Conservation (phyloP, 1,140 invertebrate species). For the Rhyacophila brunnea region DNA sequence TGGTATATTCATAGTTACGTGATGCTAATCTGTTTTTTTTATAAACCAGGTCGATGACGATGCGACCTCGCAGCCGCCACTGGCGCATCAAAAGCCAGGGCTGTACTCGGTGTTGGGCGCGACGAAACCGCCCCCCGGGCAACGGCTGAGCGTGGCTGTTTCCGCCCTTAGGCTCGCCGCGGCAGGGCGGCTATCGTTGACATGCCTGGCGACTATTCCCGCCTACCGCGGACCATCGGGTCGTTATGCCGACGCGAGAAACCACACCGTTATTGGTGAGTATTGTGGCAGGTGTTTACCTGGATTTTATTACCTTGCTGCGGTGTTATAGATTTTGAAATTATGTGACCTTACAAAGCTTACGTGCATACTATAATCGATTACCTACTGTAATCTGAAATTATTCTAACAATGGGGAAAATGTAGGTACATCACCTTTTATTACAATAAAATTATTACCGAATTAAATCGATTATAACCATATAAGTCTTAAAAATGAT, state of each 20-base stretch:
- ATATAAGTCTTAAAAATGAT: no score
- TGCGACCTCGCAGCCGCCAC: slow-evolving; percentile 44
- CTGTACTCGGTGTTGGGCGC: slow-evolving; percentile 38
- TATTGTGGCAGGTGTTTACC: neutral
- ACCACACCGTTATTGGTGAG: slow-evolving; percentile 52
- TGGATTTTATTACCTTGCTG: neutral
- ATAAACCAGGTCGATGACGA: slow-evolving; percentile 31
- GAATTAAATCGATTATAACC: no score
- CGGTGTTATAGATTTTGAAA: no score
- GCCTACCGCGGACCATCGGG: slow-evolving; percentile 52
- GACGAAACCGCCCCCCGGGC: slow-evolving; percentile 28
- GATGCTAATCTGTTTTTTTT: no score
- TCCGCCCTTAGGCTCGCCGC: slow-evolving; percentile 61
- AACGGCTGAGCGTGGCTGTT: slow-evolving; percentile 49
- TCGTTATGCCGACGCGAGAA: slow-evolving; percentile 50
- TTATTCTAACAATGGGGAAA: no score
- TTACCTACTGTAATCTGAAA: no score
- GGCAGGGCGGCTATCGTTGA: slow-evolving; percentile 61
- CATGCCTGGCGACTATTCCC: slow-evolving; percentile 66
- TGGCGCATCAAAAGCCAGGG: slow-evolving; percentile 42
- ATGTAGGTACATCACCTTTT: no score
- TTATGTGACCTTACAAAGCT: no score
- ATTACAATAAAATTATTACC: no score
- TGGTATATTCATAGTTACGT: no score
- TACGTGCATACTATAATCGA: no score